These are phyloP conservation scores for fruit fly (Drosophila melanogaster) DNA, from an alignment of 1,140 invertebrate species.

Conservation along the genomic window DNA sequence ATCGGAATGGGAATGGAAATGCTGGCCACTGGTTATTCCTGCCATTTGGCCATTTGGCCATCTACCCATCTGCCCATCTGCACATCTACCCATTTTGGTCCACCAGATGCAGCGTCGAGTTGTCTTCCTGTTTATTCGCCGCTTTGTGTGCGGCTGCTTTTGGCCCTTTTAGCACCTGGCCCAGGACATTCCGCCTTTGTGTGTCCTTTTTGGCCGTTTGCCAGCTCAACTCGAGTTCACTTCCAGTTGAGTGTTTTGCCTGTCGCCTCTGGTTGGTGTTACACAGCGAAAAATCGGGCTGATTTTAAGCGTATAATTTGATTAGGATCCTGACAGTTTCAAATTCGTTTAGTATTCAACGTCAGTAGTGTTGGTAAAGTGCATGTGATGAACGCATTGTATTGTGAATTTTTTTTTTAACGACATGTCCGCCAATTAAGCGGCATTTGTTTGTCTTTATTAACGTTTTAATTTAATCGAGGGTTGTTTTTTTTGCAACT, in stretches of 20 bases:
- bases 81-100: not conserved
- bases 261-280: conserved; percentile 45
- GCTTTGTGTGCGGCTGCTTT: conserved; percentile 28
- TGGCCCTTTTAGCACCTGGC: conserved; percentile 55
- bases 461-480: too few species aligned
- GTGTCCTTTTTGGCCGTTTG: conserved; percentile 62
- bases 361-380: not conserved
- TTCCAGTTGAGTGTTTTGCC: conserved; percentile 71
- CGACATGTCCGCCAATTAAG: too few species aligned
- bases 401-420: too few species aligned
- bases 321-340: too few species aligned
- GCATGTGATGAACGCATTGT: not conserved
- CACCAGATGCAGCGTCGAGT: conserved; percentile 26
- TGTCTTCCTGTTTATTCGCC: conserved; percentile 50
- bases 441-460: too few species aligned
- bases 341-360: not conserved
- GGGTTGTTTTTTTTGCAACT: too few species aligned
- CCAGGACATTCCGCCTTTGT: conserved; percentile 32
- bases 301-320: too few species aligned
- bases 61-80: not conserved
- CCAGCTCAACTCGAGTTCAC: conserved; percentile 61
- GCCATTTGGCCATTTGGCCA: conserved; percentile 5
- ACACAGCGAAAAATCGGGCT: not conserved
- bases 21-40: conserved; percentile 11
- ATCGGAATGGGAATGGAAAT: conserved; percentile 24